These are phyloP conservation scores for Paratilapia polleni DNA, from an alignment of 2,113 vertebrate species.

Conservation along the genomic window DNA sequence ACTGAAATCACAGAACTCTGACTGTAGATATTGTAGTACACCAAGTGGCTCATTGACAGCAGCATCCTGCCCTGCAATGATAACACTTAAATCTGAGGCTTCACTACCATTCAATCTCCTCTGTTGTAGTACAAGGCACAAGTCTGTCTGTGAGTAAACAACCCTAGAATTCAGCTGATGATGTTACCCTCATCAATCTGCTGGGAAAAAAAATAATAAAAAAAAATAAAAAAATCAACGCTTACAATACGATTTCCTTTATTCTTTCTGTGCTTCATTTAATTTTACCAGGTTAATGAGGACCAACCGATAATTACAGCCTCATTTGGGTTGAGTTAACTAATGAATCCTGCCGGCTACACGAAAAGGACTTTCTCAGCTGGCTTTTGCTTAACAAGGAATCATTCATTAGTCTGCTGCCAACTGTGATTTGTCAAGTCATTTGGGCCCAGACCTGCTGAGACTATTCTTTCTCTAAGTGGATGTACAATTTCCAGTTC, in stretches of 20 bases:
- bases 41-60: slow-evolving; percentile 8
- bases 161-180: not conserved
- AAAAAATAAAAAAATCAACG: not conserved
- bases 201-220: not conserved
- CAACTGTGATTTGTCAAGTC: slow-evolving; percentile 40
- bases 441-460: slow-evolving; percentile 21
- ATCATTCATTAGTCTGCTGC: slow-evolving; percentile 38
- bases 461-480: not conserved
- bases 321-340: slow-evolving; percentile 16
- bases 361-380: slow-evolving; percentile 38
- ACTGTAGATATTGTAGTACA: not conserved
- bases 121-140: slow-evolving; percentile 3
- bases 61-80: slow-evolving; percentile 36
- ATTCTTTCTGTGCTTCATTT: slow-evolving; percentile 2
- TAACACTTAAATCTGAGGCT: slow-evolving; percentile 25
- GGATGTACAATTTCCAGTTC: not conserved
- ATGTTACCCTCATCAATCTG: not conserved
- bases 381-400: slow-evolving; percentile 41
- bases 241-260: not conserved
- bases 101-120: not conserved
- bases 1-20: not conserved
- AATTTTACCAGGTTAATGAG: slow-evolving; percentile 31
- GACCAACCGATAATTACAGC: not conserved
- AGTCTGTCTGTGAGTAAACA: not conserved
- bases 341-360: slow-evolving; percentile 1